These are phyloP conservation scores for Incurvaria masculella DNA, from an alignment of 2,888 invertebrate species.

Conservation along the genomic window DNA sequence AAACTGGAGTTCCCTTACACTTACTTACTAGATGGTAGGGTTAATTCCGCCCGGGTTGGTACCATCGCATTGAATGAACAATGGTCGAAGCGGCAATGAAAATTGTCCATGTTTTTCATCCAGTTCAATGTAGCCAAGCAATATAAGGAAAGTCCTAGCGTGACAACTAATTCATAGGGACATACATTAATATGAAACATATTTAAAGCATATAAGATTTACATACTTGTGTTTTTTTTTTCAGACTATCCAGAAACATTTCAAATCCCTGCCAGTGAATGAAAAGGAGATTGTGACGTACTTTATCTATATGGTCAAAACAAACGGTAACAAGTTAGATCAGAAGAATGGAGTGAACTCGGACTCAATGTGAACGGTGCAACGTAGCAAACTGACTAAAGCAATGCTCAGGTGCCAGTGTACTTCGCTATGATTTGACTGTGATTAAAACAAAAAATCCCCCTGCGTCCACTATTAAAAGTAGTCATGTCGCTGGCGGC, in stretches of 20 bases:
- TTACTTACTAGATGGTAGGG: too few relatives aligned
- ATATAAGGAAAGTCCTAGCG: too few relatives aligned
- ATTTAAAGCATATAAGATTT: slow-evolving; percentile 8
- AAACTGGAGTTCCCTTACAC: not conserved
- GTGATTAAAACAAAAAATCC: not conserved
- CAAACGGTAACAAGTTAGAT: slow-evolving; percentile 84
- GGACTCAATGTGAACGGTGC: slow-evolving; percentile 44
- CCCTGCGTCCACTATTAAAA: not conserved
- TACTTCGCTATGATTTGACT: not conserved
- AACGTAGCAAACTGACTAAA: not conserved
- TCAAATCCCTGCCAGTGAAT: slow-evolving; percentile 89
- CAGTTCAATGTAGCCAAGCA: too few relatives aligned
- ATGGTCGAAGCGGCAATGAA: too few relatives aligned
- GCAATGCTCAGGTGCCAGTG: not conserved
- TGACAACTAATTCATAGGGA: not conserved
- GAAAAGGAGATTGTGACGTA: slow-evolving; percentile 94
- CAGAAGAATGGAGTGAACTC: slow-evolving; percentile 74
- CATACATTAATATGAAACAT: not conserved
- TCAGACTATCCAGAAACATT: slow-evolving; percentile 92
- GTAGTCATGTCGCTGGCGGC: too few relatives aligned
- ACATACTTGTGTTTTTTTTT: slow-evolving; percentile 30
- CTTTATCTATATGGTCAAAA: slow-evolving; percentile 95
- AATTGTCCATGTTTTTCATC: too few relatives aligned
- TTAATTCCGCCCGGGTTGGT: too few relatives aligned
- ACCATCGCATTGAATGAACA: too few relatives aligned